Percentiles rank a stretch among this genome's conserved stretches.
Evolutionary conservation across 2,888 invertebrate species (phyloP).

Genomic region (Nycteola revayana): DNA sequence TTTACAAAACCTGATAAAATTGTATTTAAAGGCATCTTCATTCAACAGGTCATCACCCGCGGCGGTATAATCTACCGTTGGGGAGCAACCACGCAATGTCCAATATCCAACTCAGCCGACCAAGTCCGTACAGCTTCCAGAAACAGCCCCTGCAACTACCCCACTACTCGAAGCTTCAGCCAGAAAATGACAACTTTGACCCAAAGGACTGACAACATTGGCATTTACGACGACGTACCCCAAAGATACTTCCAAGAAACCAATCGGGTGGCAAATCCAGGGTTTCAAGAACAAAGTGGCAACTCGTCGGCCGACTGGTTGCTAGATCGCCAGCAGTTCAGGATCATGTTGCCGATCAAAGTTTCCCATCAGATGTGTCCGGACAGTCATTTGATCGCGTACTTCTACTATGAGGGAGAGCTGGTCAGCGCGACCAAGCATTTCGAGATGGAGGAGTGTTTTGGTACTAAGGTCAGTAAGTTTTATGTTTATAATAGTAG

Average conservation of each 20-base stretch:
- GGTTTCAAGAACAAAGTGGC: conserved; percentile 7
- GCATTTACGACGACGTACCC: neutral
- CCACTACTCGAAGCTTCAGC: conserved; percentile 1
- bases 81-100: conserved; percentile 75
- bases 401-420: conserved; percentile 80
- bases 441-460: conserved; percentile 80
- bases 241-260: neutral
- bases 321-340: conserved; percentile 51
- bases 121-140: conserved; percentile 48
- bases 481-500: no score
- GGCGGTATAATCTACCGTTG: conserved; percentile 72
- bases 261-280: neutral
- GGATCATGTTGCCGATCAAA: conserved; percentile 66
- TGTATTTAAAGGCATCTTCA: no score
- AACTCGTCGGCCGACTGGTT: conserved; percentile 38
- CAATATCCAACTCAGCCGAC: conserved; percentile 44
- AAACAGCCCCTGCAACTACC: conserved; percentile 43
- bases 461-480: conserved; percentile 80
- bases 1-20: no score
- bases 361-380: conserved; percentile 78
- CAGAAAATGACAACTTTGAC: no score
- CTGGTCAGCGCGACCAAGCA: conserved; percentile 79
- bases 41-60: conserved; percentile 73
- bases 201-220: conserved; percentile 1
- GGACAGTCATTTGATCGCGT: conserved; percentile 76